Base-by-base conservation (phyloP, 2,888 invertebrate species). In the Thecocarcelia acutangulata region DNA sequence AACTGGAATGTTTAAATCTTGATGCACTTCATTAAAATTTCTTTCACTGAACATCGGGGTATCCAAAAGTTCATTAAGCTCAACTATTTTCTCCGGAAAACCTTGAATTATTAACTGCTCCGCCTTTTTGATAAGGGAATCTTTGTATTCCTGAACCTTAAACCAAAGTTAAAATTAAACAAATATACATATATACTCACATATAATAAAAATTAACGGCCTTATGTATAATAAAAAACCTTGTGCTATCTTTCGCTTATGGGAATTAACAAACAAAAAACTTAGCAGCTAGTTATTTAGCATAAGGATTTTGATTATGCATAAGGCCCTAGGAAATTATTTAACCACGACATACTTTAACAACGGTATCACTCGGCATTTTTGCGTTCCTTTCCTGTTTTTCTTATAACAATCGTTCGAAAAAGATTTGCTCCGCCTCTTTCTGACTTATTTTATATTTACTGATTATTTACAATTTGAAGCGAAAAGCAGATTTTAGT, bases 61-160 rank as follows among this genome's bases (percentile, higher is more conserved):
- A 88, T 96, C 95, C 86, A 98, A 92, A 79, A 98, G 91, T 85
- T 95, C 95, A 92, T 98, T 97, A 81, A 98, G 92, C 89, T 96
- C 95, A 8, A 97, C 95, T 86, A 98, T 98, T 91, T 97, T 98
- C 88, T 96, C 95, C 11, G 98, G 98, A 91, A 98, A 98, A 59
- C 96, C 96, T 91, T 95, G 96, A 80, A 97, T 93, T 79, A 98
- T 95, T 81, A 98, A 92, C 85, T 95, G 94, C 89, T 98, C 98
- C 12, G 97, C 97, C 92, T 97, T 96, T 84, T 93, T 93, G 91
- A 97, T 97, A 83, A 97, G 92, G 81, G 95, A 94, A 88, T 97
- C 96, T 92, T 97, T 97, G 91, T 97, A 97, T 86, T 96, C 96
- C 91, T 96, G 95, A 86, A 97, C 96, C 97, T 96, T 42, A 17